Base-by-base conservation (phyloP, 2,888 invertebrate genomes). In the Drosophila ustulata region DNA sequence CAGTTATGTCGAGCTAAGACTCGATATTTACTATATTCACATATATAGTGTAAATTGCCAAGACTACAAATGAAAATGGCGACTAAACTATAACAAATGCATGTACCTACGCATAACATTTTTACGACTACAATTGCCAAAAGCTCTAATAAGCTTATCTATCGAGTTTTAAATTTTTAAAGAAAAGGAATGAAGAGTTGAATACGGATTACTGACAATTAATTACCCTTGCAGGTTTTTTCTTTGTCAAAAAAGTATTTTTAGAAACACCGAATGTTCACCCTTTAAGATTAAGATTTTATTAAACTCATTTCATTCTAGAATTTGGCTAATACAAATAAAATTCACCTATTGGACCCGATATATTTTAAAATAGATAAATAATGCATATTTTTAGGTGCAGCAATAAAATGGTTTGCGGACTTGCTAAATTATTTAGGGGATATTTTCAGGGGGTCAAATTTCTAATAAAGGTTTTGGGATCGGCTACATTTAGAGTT, bases 31-130 rank as follows among this genome's bases (percentile, higher is more conserved):
- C 41, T 55, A 47, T 39, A 49, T 4, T 47, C 11, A 55, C 32
- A 46, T 37, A 43, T 39, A 18, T 52, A 71, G 47, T 56, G 59
- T 43, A 45, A 64, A 43, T 45, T 56, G 41, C 47, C 39, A 46
- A 59, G 57, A 37, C 52, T 47, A 23, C 64, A 62, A 56, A 50
- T 56, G 45, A 72, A 65, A 55, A 75, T 64, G 61, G 50, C 61
- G 45, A 43, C 53, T 43, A 62, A 63, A 32, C 49, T 41, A 45
- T 41, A 28, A 64, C 25, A 68, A 71, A 53, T 75, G 75, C 75
- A 75, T 75, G 75, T 65, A 75, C 39, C 57, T 67, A 67, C 59
- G 75, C 68, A 70, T 74, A 76, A 57, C 26, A 55, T 61, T 77
- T 71, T 59, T 50, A 56, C 55, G 59, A 66, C 52, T 64, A 59